Evolutionary conservation across 2,888 invertebrate genomes (phyloP), one percentile per base, ranked within the genome.

Genomic region (Tinea pellionella): DNA sequence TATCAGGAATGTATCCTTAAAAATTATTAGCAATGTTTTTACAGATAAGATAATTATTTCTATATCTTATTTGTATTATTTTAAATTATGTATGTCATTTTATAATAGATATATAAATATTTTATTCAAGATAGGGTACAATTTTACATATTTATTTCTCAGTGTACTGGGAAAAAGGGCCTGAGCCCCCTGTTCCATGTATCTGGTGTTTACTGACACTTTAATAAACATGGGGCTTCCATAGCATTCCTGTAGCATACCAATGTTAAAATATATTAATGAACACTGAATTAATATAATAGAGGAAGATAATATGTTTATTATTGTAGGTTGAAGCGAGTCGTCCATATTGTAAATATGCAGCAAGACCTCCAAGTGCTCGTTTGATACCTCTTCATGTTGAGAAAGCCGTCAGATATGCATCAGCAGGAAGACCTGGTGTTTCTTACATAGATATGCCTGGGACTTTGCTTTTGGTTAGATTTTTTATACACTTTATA

Each of bases 391-490:
- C 98, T 0, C 88, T 92, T 66, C 96, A 96, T 75, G 94, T 98
- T 2, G 97, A 97, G 82, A 96, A 95, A 83, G 98, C 98, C 0
- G 92, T 97, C 1, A 90, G 98, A 13, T 88, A 92, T 60, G 89
- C 95, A 4, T 92, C 92, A 47, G 94, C 92, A 69, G 98, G 98
- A 8, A 90, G 97, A 61, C 97, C 98, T 12, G 98, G 98, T 65
- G 95, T 93, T 1, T 89, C 92, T 8, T 98, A 98, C 77, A 87
- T 99, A 62, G 98, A 99, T 76, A 91, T 98, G 73, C 96, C 98
- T 0, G 97, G 94, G 18, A 97, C 97, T 63, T 73, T 96, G 43
- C 81, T 96, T 42, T 89, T 88, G 71, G 90, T 84, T 68, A 67
- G 63, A 58, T 37, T 55, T 15, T 15, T 47, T 8, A 41, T n/a